Evolutionary conservation across 2,113 vertebrate genomes (phyloP).

Genomic region (Symphodus melops): DNA sequence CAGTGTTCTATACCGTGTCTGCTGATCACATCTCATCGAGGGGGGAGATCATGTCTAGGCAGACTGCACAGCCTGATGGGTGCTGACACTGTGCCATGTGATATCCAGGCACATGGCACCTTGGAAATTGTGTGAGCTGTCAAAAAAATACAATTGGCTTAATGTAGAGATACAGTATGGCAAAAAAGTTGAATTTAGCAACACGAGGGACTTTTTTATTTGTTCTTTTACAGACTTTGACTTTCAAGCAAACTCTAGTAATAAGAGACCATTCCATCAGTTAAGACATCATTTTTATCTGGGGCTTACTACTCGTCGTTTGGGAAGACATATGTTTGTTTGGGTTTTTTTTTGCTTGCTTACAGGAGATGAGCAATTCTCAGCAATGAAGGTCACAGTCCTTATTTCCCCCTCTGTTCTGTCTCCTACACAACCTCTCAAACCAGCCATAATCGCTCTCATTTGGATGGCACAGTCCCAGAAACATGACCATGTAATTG

Average conservation of each 20-base stretch:
- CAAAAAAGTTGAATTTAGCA: conserved; percentile 3
- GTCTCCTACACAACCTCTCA: conserved; percentile 30
- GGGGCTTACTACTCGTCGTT: conserved; percentile 45
- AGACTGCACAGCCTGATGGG: conserved; percentile 50
- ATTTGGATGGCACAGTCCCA: conserved; percentile 27
- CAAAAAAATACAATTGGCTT: conserved; percentile 59
- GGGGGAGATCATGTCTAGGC: conserved; percentile 38
- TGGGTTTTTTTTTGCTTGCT: conserved; percentile 10
- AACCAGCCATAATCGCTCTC: conserved; percentile 42
- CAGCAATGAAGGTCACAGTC: conserved; percentile 41
- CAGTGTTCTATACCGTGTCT: conserved; percentile 29
- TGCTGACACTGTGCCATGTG: conserved; percentile 65
- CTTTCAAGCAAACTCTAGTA: conserved; percentile 31
- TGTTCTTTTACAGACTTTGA: conserved; percentile 17
- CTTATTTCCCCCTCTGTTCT: conserved; percentile 35
- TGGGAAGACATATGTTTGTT: conserved; percentile 43
- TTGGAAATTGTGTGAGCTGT: conserved; percentile 66
- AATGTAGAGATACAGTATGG: conserved; percentile 19
- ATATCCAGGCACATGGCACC: conserved; percentile 61
- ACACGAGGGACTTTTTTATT: conserved; percentile 6
- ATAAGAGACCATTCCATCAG: not conserved
- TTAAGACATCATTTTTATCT: conserved; percentile 15
- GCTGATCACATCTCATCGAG: conserved; percentile 56
- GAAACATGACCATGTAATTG: conserved; percentile 50
- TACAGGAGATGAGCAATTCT: conserved; percentile 42